Conservation (phyloP, 2,888 invertebrate genomes). For the Odontocerum albicorne region DNA sequence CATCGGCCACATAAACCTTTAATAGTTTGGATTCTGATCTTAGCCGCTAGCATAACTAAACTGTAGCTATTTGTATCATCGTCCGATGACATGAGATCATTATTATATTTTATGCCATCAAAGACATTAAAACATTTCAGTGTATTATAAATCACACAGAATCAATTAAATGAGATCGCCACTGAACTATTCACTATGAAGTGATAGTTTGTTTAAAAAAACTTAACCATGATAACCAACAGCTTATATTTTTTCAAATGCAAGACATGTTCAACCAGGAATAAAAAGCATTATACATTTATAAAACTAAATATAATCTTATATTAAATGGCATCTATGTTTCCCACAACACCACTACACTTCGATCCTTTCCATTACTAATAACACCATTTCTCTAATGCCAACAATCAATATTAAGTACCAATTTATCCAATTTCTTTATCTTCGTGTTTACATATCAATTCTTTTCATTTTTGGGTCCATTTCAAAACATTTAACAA, state of each 20-base stretch:
- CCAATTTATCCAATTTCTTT: slow-evolving; percentile 4
- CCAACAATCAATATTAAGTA: slow-evolving; percentile 11
- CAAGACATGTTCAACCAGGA: slow-evolving; percentile 13
- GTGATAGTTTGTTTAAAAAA: neutral
- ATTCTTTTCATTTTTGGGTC: no score
- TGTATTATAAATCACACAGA: neutral
- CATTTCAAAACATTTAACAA: no score
- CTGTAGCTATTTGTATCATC: slow-evolving; percentile 1
- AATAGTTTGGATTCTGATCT: neutral
- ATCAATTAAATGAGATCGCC: slow-evolving; percentile 13
- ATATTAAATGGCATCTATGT: slow-evolving; percentile 31
- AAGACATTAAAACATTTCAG: slow-evolving; percentile 1
- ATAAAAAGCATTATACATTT: slow-evolving; percentile 12
- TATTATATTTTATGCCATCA: slow-evolving; percentile 8
- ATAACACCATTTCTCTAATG: neutral
- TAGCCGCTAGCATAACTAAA: neutral
- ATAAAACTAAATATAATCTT: slow-evolving; percentile 24
- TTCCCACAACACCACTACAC: slow-evolving; percentile 14
- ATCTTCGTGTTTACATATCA: no score
- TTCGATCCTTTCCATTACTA: slow-evolving; percentile 4
- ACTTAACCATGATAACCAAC: slow-evolving; percentile 1
- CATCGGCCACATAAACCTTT: no score
- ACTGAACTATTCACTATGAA: neutral
- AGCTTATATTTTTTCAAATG: neutral
- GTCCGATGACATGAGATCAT: slow-evolving; percentile 18